phyloP scores from a whole-genome alignment of 2,888 invertebrate species.

The Phortica okadai region DNA sequence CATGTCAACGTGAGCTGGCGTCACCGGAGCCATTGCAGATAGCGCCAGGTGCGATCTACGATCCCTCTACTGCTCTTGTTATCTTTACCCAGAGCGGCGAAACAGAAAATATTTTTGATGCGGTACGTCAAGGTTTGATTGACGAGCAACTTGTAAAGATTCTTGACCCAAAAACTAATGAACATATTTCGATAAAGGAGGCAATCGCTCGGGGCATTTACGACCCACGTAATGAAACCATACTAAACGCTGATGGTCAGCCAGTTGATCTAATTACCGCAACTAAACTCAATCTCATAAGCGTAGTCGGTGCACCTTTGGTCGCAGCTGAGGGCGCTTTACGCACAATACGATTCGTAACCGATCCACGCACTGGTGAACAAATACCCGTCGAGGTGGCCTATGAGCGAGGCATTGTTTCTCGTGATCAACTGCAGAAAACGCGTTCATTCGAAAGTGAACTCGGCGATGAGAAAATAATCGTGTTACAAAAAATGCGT shows the following conservation, averaged over 20 bases:
- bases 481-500: constrained; percentile 86
- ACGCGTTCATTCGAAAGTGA: constrained; percentile 76
- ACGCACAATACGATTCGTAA: constrained; percentile 83
- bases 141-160: constrained; percentile 83
- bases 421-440: constrained; percentile 72
- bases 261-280: constrained; percentile 85
- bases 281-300: constrained; percentile 85
- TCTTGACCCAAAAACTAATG: constrained; percentile 83
- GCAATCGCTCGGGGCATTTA: constrained; percentile 87
- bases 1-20: constrained; percentile 75
- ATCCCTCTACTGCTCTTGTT: constrained; percentile 85
- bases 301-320: constrained; percentile 85
- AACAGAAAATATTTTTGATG: constrained; percentile 84
- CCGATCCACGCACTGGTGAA: constrained; percentile 89
- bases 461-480: constrained; percentile 81
- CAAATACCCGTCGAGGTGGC: constrained; percentile 89
- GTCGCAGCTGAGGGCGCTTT: constrained; percentile 84
- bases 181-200: constrained; percentile 83
- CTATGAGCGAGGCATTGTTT: constrained; percentile 84
- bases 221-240: constrained; percentile 83
- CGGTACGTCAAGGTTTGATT: constrained; percentile 86
- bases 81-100: constrained; percentile 84
- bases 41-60: constrained; percentile 85
- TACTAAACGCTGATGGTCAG: constrained; percentile 82
- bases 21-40: constrained; percentile 85